phyloP scores from a whole-genome alignment of 2,797 vertebrate genomes.

The Falco berigora region DNA sequence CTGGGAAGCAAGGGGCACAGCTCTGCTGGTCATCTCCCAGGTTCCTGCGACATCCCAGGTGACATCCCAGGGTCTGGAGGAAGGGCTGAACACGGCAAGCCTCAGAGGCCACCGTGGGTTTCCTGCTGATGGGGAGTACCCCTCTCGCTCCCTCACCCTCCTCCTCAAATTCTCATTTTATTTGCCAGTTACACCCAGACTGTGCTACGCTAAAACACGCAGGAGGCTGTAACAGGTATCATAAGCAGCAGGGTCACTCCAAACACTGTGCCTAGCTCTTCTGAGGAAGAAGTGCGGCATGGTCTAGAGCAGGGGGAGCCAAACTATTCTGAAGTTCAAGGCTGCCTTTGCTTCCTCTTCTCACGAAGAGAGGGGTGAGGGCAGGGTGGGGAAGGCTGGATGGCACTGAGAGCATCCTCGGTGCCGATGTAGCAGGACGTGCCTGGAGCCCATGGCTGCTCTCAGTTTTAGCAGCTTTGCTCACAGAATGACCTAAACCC shows the following conservation, averaged over 20 bases:
- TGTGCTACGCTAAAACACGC: neutral
- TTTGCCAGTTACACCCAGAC: neutral
- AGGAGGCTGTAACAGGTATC: neutral
- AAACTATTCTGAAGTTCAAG: neutral
- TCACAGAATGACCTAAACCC: neutral
- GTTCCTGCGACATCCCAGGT: neutral
- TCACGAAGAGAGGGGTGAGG: neutral
- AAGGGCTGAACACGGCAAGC: neutral
- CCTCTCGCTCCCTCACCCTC: neutral
- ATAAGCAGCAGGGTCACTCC: neutral
- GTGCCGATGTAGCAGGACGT: fast-evolving
- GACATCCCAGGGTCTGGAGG: neutral
- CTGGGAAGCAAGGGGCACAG: neutral
- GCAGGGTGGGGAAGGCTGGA: neutral
- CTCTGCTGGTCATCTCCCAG: neutral
- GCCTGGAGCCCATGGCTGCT: neutral
- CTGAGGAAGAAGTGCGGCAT: neutral
- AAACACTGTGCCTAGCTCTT: neutral
- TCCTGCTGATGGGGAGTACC: neutral
- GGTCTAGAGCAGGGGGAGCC: neutral
- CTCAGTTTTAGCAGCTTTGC: neutral
- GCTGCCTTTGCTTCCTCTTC: neutral
- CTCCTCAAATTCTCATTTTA: neutral
- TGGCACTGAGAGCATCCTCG: neutral
- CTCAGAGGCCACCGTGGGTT: neutral